Conservation (phyloP, 2,113 vertebrate species). For the Serinus canaria region DNA sequence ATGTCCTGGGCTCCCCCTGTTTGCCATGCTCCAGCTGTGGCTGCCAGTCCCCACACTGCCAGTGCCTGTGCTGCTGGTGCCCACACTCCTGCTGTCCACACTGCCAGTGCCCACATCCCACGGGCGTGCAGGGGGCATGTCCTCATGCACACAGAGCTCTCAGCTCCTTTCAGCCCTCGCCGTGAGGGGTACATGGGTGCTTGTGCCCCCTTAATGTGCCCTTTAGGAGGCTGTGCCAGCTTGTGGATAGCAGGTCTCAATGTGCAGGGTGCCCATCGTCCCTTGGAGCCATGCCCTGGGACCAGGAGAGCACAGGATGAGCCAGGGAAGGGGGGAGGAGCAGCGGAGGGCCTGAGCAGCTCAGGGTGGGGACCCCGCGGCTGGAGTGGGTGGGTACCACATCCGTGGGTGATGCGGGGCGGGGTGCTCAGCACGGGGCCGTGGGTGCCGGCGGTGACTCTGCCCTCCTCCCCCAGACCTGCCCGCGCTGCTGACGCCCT, state of each 20-base stretch:
- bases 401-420: accelerated
- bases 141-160: background rate
- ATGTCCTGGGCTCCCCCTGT: background rate
- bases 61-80: background rate
- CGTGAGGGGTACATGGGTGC: background rate
- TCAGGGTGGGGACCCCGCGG: background rate
- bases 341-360: background rate
- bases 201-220: accelerated
- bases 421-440: accelerated
- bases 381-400: accelerated
- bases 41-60: background rate
- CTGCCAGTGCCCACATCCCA: background rate
- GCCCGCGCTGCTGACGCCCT: constrained; percentile 39
- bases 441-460: background rate
- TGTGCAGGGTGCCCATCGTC: background rate
- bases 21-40: background rate
- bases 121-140: no score
- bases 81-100: background rate
- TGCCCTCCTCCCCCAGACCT: constrained; percentile 14
- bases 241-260: background rate
- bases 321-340: background rate
- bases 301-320: background rate
- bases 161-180: background rate
- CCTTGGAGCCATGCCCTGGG: background rate
- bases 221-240: background rate